Evolutionary conservation across 2,113 vertebrate genomes (phyloP).

Genomic region (Pygathrix nemaeus): DNA sequence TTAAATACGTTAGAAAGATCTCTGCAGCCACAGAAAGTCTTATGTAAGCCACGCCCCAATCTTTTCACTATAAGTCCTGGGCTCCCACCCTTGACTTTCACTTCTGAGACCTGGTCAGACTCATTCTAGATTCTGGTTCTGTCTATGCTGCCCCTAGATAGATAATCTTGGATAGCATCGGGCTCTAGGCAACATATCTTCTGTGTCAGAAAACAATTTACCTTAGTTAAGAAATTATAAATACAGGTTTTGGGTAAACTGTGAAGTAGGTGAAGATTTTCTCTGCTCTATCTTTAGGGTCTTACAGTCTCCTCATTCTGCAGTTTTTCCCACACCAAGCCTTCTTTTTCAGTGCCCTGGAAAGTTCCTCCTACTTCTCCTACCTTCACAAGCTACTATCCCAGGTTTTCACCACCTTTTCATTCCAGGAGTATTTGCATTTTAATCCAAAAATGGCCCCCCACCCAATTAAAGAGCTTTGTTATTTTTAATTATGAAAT

Average conservation of each 20-base stretch:
- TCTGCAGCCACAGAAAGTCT: neutral
- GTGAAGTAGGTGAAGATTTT: neutral
- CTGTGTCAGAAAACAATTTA: neutral
- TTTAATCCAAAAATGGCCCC: neutral
- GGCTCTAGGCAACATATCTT: neutral
- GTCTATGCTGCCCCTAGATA: neutral
- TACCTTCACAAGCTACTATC: neutral
- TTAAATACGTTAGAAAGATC: slow-evolving; percentile 3
- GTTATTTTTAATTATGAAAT: slow-evolving; percentile 28
- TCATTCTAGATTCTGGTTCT: neutral
- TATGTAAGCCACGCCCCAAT: neutral
- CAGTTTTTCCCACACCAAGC: neutral
- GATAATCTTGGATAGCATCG: neutral
- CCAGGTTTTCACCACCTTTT: neutral
- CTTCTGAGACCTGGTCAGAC: neutral
- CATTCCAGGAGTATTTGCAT: neutral
- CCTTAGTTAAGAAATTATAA: neutral
- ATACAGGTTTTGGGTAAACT: neutral
- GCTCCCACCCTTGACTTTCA: neutral
- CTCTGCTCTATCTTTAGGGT: neutral
- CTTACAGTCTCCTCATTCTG: neutral
- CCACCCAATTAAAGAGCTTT: neutral
- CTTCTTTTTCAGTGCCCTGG: neutral
- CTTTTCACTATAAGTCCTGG: neutral
- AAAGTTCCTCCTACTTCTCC: neutral